Percentiles rank a stretch among this genome's conserved stretches.
Evolutionary conservation across 1,140 invertebrate species (phyloP).

Genomic region (Saccostrea echinata): DNA sequence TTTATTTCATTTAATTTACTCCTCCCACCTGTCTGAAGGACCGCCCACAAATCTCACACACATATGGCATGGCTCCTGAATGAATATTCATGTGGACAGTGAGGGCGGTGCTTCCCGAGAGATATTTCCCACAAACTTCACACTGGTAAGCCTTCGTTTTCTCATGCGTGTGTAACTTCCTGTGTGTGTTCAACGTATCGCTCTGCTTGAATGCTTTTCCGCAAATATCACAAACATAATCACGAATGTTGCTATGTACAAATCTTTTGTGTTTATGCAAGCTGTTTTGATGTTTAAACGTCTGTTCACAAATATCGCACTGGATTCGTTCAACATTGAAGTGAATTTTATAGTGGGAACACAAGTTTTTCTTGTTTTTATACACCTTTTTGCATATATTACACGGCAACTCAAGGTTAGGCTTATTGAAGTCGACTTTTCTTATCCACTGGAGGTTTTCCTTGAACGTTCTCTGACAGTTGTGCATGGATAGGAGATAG

Average conservation of each 20-base stretch:
- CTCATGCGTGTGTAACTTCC: slow-evolving; percentile 46
- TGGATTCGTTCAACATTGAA: slow-evolving; percentile 82
- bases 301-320: slow-evolving; percentile 93
- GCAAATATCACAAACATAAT: slow-evolving; percentile 59
- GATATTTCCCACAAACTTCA: slow-evolving; percentile 89
- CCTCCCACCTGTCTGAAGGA: slow-evolving; percentile 85
- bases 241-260: slow-evolving; percentile 41
- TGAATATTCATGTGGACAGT: slow-evolving; percentile 97
- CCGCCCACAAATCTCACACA: slow-evolving; percentile 83
- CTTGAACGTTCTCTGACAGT: background rate
- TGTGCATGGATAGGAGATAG: slow-evolving; percentile 6
- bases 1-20: background rate
- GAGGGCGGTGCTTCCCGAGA: slow-evolving; percentile 93
- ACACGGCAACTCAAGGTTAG: slow-evolving; percentile 49
- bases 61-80: slow-evolving; percentile 93
- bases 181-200: slow-evolving; percentile 54
- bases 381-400: slow-evolving; percentile 60
- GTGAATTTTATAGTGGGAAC: slow-evolving; percentile 85
- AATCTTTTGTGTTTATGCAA: slow-evolving; percentile 56
- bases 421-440: slow-evolving; percentile 83
- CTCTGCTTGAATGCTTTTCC: slow-evolving; percentile 58
- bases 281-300: slow-evolving; percentile 84
- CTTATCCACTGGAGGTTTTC: background rate
- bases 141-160: slow-evolving; percentile 87
- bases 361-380: slow-evolving; percentile 39